Percentiles rank a stretch among this genome's conserved stretches.
These are phyloP conservation scores for Lithobius niger DNA, from an alignment of 1,140 invertebrate species.

Conservation along the genomic window DNA sequence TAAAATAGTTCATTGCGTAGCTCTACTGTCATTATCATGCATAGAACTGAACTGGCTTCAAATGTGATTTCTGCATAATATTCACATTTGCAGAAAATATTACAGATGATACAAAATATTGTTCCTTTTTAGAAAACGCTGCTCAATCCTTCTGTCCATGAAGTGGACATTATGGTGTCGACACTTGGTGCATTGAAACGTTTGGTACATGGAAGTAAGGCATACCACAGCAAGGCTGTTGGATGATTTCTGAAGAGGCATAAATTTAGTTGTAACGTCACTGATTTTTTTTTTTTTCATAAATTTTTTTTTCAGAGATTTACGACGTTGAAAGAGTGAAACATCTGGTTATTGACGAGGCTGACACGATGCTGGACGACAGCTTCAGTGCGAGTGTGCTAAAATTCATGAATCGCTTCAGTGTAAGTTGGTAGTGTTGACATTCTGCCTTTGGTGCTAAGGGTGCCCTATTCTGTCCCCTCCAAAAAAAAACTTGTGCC, in stretches of 20 bases:
- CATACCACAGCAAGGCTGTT: neutral
- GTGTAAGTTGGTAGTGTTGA: slow-evolving; percentile 41
- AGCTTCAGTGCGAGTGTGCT: slow-evolving; percentile 60
- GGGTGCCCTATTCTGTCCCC: too few species aligned
- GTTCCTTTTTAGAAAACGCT: too few species aligned
- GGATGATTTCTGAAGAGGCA: too few species aligned
- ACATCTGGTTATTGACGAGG: slow-evolving; percentile 81
- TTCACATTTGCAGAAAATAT: too few species aligned
- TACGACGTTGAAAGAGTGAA: slow-evolving; percentile 49
- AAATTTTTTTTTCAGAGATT: slow-evolving; percentile 29
- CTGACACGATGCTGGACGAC: slow-evolving; percentile 79
- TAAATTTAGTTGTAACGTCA: slow-evolving; percentile 12
- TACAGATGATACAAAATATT: too few species aligned
- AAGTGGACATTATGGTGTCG: slow-evolving; percentile 60
- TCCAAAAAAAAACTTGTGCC: too few species aligned
- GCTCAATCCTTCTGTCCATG: slow-evolving; percentile 42
- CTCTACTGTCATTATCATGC: too few species aligned
- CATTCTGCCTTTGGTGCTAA: too few species aligned
- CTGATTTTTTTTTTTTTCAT: slow-evolving; percentile 9
- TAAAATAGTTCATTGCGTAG: too few species aligned
- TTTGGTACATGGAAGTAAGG: slow-evolving; percentile 46
- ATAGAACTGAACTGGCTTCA: too few species aligned
- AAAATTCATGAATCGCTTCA: slow-evolving; percentile 51
- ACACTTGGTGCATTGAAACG: slow-evolving; percentile 64
- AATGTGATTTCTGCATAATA: too few species aligned